Percentiles rank a stretch among this genome's conserved stretches.
phyloP scores from a whole-genome alignment of 2,888 invertebrate species.

The Scotopteryx bipunctaria region DNA sequence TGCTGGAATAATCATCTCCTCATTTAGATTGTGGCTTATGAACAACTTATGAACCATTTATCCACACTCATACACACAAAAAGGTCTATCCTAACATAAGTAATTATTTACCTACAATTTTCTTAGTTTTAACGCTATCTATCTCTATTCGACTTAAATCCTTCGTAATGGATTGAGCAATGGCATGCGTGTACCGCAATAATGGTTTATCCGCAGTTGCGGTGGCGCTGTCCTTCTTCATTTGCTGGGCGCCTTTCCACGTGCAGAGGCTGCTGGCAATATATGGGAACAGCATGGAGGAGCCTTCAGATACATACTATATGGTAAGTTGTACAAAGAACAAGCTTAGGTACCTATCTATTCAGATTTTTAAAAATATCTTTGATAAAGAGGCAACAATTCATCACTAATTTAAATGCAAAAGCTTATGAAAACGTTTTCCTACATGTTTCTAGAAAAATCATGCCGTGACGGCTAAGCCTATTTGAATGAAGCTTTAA shows the following conservation, averaged over 20 bases:
- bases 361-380: no score
- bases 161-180: background rate
- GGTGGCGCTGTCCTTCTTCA: conserved; percentile 91
- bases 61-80: no score
- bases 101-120: background rate
- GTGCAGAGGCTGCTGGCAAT: conserved; percentile 93
- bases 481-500: no score
- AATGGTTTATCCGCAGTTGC: conserved; percentile 85
- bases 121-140: background rate
- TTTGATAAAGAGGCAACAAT: no score
- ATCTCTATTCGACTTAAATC: background rate
- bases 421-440: no score
- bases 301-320: conserved; percentile 74
- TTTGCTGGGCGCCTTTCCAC: conserved; percentile 97
- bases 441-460: no score
- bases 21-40: no score
- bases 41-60: no score
- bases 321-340: conserved; percentile 66
- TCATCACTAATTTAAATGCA: no score
- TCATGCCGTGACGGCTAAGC: no score
- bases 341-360: no score
- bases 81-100: background rate
- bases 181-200: background rate
- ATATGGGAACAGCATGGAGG: conserved; percentile 82
- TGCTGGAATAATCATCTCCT: no score